Percentiles rank a stretch among this genome's conserved stretches.
Evolutionary conservation across 1,140 invertebrate genomes (phyloP).

Genomic region (Phymorhynchus buccinoides): DNA sequence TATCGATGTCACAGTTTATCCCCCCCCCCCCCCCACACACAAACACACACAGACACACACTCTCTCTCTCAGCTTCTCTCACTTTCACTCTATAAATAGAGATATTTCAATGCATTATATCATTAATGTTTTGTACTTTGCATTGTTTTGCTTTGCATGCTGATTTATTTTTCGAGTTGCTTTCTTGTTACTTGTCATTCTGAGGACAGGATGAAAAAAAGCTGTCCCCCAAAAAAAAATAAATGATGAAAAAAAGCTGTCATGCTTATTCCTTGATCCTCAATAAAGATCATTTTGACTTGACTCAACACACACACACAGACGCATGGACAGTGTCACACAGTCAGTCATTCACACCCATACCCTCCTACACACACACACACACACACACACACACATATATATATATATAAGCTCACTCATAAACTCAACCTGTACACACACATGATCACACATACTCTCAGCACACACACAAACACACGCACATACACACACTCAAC

Average conservation of each 20-base stretch:
- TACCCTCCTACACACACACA: not conserved
- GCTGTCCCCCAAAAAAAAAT: too few species aligned
- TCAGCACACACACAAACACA: not conserved
- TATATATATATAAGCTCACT: not conserved
- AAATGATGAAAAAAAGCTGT: too few species aligned
- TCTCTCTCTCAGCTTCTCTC: not conserved
- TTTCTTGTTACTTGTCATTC: too few species aligned
- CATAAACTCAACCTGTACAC: not conserved
- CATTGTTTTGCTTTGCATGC: too few species aligned
- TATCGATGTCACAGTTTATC: too few species aligned
- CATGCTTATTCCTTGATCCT: too few species aligned
- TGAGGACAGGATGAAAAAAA: too few species aligned
- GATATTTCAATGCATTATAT: too few species aligned
- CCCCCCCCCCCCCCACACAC: not conserved
- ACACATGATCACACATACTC: not conserved
- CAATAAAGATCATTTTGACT: too few species aligned
- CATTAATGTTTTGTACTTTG: too few species aligned
- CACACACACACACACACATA: not conserved
- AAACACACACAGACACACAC: not conserved
- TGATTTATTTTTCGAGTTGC: too few species aligned
- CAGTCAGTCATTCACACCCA: not conserved
- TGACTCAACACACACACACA: not conserved
- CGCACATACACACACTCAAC: not conserved
- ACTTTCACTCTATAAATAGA: not conserved
- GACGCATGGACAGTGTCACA: not conserved